Percentiles rank a stretch among this genome's conserved stretches.
phyloP scores from a whole-genome alignment of 2,888 invertebrate species.

The Dermolepida albohirtum region DNA sequence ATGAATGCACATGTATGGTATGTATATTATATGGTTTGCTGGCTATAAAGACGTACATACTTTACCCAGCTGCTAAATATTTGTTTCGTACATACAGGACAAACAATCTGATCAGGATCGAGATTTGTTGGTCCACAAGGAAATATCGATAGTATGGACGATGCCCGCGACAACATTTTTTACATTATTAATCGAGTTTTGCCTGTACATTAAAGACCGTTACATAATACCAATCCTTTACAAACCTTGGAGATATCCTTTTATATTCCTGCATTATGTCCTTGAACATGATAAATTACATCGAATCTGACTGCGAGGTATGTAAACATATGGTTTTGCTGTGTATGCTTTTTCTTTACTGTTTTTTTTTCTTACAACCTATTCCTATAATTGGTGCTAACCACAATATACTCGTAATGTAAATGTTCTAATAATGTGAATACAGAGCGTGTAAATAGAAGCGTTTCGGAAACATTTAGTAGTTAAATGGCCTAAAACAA shows the following conservation, averaged over 20 bases:
- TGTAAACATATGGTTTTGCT: too few species aligned
- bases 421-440: too few species aligned
- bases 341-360: too few species aligned
- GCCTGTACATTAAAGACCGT: constrained; percentile 61
- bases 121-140: constrained; percentile 57
- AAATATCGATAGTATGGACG: constrained; percentile 61
- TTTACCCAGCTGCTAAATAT: constrained; percentile 56
- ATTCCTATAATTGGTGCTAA: too few species aligned
- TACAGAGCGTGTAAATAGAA: too few species aligned
- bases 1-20: too few species aligned
- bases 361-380: too few species aligned
- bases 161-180: constrained; percentile 60
- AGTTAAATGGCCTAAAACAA: too few species aligned
- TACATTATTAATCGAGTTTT: constrained; percentile 60
- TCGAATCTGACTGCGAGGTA: constrained; percentile 50
- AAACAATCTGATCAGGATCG: constrained; percentile 48
- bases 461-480: too few species aligned
- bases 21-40: not conserved
- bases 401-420: too few species aligned
- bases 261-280: constrained; percentile 62
- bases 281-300: constrained; percentile 62
- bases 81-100: constrained; percentile 57
- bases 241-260: constrained; percentile 59
- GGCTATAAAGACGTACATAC: not conserved
- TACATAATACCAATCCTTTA: constrained; percentile 60